Evolutionary conservation across 2,888 invertebrate genomes (phyloP).

Genomic region (Drosophila pegasa): DNA sequence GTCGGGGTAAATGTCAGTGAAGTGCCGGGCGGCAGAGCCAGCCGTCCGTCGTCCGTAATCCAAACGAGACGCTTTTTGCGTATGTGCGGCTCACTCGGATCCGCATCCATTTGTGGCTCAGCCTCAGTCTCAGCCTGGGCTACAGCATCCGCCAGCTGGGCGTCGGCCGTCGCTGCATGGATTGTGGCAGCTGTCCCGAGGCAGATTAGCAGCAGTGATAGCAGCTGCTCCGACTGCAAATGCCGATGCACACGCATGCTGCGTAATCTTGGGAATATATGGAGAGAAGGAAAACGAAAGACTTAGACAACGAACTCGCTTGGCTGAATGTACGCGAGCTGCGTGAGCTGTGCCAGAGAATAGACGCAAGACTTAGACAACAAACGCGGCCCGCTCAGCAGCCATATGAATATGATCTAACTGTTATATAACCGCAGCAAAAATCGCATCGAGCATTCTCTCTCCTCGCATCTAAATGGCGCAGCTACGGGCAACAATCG

Average conservation of each 20-base stretch:
- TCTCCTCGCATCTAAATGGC: conserved; percentile 12
- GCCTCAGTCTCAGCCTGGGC: conserved; percentile 57
- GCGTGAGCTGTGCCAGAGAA: not conserved
- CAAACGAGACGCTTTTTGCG: conserved; percentile 93
- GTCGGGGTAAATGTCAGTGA: conserved; percentile 92
- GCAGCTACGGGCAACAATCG: not conserved
- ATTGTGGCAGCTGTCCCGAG: conserved; percentile 35
- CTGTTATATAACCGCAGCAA: conserved; percentile 68
- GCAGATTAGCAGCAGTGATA: conserved; percentile 42
- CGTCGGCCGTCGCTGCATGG: conserved; percentile 17
- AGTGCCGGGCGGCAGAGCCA: conserved; percentile 94
- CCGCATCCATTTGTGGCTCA: conserved; percentile 29
- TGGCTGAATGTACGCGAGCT: not conserved
- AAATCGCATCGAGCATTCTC: conserved; percentile 21
- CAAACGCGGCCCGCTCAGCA: conserved; percentile 5
- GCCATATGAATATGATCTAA: conserved; percentile 57
- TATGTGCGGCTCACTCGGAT: conserved; percentile 86
- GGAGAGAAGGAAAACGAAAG: conserved; percentile 47
- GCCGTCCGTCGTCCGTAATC: conserved; percentile 93
- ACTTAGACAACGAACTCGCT: conserved; percentile 57
- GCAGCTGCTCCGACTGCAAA: conserved; percentile 16
- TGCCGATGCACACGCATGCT: conserved; percentile 44
- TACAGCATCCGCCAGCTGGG: conserved; percentile 62
- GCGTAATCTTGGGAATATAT: conserved; percentile 12
- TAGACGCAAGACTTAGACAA: not conserved